Conservation (phyloP, 2,797 vertebrate genomes). For the Megaceryle alcyon region DNA sequence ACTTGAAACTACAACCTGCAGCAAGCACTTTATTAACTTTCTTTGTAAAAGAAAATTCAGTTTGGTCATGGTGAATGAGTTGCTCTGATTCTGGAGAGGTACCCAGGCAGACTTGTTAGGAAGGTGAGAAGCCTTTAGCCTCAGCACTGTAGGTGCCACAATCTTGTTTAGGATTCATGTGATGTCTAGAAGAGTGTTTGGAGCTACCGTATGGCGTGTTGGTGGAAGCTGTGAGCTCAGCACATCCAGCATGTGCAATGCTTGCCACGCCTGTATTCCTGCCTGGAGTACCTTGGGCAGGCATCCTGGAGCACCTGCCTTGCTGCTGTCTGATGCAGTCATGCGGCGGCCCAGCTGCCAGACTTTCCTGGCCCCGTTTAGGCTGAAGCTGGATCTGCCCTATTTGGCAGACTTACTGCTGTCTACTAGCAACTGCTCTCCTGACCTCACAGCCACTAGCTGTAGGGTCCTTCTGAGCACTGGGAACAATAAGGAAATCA, state of each 20-base stretch:
- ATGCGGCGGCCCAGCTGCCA: neutral
- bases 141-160: neutral
- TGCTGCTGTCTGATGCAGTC: neutral
- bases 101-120: neutral
- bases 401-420: neutral
- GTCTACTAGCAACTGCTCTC: neutral
- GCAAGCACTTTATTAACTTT: neutral
- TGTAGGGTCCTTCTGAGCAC: accelerated
- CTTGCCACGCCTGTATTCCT: neutral
- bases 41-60: neutral
- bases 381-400: neutral
- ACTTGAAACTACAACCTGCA: neutral
- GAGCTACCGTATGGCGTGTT: accelerated
- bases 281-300: neutral
- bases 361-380: neutral
- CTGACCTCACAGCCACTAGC: neutral
- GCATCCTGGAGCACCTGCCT: neutral
- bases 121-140: neutral
- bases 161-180: neutral
- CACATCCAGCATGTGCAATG: neutral
- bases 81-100: neutral
- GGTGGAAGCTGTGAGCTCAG: neutral
- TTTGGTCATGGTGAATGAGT: neutral
- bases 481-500: neutral
- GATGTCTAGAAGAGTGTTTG: neutral